phyloP scores from a whole-genome alignment of 2,797 vertebrate genomes.

The Sebastes nivosus region DNA sequence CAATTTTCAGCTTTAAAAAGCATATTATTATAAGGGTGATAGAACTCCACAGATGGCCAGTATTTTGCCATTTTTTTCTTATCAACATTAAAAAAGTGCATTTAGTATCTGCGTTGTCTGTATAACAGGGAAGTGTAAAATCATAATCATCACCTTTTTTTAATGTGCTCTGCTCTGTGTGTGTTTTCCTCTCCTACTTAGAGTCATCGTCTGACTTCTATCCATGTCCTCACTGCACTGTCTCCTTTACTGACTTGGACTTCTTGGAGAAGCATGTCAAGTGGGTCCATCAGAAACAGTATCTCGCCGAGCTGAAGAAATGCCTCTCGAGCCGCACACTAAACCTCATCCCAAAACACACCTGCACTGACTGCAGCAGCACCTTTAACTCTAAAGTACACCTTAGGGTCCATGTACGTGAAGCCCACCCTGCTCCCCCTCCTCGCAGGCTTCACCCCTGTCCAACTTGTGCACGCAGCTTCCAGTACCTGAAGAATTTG shows the following conservation, averaged over 20 bases:
- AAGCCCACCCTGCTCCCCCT: constrained; percentile 75
- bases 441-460: constrained; percentile 80
- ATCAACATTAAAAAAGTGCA: background rate
- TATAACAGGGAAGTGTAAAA: background rate
- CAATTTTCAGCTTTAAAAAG: background rate
- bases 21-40: background rate
- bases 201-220: constrained; percentile 70
- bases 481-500: constrained; percentile 82
- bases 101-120: background rate
- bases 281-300: constrained; percentile 83
- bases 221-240: constrained; percentile 79
- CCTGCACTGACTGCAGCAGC: constrained; percentile 71
- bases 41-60: background rate
- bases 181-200: constrained; percentile 35
- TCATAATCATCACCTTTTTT: background rate
- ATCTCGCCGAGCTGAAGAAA: constrained; percentile 75
- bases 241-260: constrained; percentile 80
- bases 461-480: constrained; percentile 82
- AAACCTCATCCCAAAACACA: constrained; percentile 66
- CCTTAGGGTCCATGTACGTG: constrained; percentile 70
- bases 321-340: constrained; percentile 69
- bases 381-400: constrained; percentile 75
- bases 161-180: constrained; percentile 17
- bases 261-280: constrained; percentile 84
- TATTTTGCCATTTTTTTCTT: background rate